Evolutionary conservation across 2,113 vertebrate species (phyloP).

Genomic region (Pedionomus torquatus): DNA sequence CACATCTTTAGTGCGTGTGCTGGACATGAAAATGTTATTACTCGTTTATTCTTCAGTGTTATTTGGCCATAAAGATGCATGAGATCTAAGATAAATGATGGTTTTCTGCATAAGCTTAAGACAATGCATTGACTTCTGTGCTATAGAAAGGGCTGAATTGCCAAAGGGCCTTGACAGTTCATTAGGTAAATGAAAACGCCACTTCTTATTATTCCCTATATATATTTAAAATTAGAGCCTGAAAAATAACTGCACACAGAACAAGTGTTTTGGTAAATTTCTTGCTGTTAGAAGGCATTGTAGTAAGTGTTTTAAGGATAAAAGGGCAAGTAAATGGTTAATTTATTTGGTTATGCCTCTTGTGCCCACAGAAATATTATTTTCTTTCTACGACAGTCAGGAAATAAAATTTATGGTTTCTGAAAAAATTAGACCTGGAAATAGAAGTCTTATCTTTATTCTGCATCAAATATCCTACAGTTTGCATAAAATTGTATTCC

Average conservation of each 20-base stretch:
- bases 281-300: neutral
- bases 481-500: neutral
- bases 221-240: neutral
- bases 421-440: neutral
- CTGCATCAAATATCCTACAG: neutral
- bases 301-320: neutral
- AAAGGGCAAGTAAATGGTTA: neutral
- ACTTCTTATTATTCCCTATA: neutral
- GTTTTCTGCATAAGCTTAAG: neutral
- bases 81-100: neutral
- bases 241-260: neutral
- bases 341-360: neutral
- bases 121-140: neutral
- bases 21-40: neutral
- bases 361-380: neutral
- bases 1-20: neutral
- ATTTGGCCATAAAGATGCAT: neutral
- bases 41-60: neutral
- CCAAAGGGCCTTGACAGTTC: conserved; percentile 14
- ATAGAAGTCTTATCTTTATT: neutral
- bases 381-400: neutral
- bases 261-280: neutral
- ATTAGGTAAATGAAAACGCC: conserved; percentile 29
- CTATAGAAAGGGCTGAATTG: neutral
- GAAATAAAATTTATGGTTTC: neutral